Base-by-base conservation (phyloP, 2,797 vertebrate species). In the Crocidura indochinensis region DNA sequence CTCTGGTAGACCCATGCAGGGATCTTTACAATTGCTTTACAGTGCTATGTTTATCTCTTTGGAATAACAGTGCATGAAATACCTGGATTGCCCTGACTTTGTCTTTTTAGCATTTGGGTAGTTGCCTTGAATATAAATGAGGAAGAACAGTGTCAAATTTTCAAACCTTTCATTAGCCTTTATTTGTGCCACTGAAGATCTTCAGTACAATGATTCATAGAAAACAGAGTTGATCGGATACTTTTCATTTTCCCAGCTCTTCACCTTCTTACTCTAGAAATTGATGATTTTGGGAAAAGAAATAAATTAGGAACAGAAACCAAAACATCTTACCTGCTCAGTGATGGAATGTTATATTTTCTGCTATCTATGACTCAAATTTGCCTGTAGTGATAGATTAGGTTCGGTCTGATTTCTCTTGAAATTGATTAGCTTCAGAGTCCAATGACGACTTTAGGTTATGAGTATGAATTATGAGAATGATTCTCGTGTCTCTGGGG, bases 171-270 rank as follows among this genome's bases (percentile, higher is more conserved):
- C 14, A 22, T 84, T 81, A 81, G 79, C 11, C 8, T 60, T 75
- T 78, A 10, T 31, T 67, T 82, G 46, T 86, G 8, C 46, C 27
- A 73, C 84, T 53, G 77, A 90, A 86, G 29, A 68, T 84, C 56
- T 85, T 86, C 8, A 26, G 9, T 87, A 56, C 71, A 69, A 56
- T 56, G 27, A 86, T 84, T 38, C 77, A 60, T 75, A 90, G 56
- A 74, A 91, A 87, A 78, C 38, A 38, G 67, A 83, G 49, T 69
- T 80, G 31, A 65, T 86, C 11, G 8, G 10, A 53, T 53, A 53
- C 51, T 64, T 22, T 60, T 73, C 49, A 27, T 92, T 92, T 91
- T 86, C 67, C 60, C 79, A 9, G 81, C 60, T 77, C 44, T 86
- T 69, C 15, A 29, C 27, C 27, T 92, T 84, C 2, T 72, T 77